Percentiles rank a stretch among this genome's conserved stretches.
Conservation (phyloP, 2,888 invertebrate species). For the Lutraria lutraria region DNA sequence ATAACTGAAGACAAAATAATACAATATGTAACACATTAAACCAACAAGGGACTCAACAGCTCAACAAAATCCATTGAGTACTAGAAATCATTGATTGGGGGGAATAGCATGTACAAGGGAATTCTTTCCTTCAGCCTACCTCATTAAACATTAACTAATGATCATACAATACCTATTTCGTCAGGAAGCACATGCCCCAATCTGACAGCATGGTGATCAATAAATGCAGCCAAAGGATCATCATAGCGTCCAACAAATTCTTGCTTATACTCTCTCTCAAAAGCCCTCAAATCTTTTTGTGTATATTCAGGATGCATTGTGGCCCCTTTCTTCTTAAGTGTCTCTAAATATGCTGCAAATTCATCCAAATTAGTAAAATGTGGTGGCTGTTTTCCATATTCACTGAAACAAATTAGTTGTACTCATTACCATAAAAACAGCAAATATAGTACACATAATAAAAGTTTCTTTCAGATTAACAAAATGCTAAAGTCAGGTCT, state of each 20-base stretch:
- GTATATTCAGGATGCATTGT: constrained; percentile 73
- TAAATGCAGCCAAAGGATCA: constrained; percentile 72
- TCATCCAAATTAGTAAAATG: constrained; percentile 70
- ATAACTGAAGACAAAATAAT: too few species aligned
- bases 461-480: too few species aligned
- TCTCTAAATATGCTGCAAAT: constrained; percentile 65
- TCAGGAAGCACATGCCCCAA: constrained; percentile 67
- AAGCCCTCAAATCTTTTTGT: constrained; percentile 63
- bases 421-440: background rate
- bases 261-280: constrained; percentile 63
- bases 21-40: too few species aligned
- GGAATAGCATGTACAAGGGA: too few species aligned
- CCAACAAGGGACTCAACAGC: too few species aligned
- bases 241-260: constrained; percentile 61
- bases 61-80: too few species aligned
- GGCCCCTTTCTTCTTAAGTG: constrained; percentile 72
- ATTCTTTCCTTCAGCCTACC: too few species aligned
- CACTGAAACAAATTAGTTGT: constrained; percentile 60
- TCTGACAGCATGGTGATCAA: constrained; percentile 67
- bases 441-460: background rate
- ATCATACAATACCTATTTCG: constrained; percentile 63
- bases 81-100: too few species aligned
- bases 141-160: too few species aligned
- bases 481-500: too few species aligned
- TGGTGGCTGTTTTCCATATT: constrained; percentile 69